Evolutionary conservation across 2,113 vertebrate genomes (phyloP), one percentile per base, ranked within the genome.

Genomic region (Cinclus cinclus): DNA sequence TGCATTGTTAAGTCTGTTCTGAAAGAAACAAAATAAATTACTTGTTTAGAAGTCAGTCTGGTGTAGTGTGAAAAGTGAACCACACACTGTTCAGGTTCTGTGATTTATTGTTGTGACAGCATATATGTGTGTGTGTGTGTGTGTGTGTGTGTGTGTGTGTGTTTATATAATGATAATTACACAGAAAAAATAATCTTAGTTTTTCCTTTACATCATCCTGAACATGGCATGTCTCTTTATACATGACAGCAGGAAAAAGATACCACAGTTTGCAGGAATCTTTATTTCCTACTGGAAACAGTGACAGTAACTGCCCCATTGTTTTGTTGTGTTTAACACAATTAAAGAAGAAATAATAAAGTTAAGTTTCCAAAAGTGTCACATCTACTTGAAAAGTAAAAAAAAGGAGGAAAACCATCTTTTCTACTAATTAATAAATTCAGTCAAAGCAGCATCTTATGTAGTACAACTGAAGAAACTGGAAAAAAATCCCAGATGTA

Each of bases 141-240:
- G n/a, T 6, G 2, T 30, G n/a, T 6, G 2, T 30, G n/a, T 6
- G 2, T 37, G 7, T 37, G 35, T 30, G n/a, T 6, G 2, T 52
- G 50, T 79, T 84, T 90, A 47, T 74, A 28, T 74, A 67, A 23
- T 37, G 24, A 28, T 20, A 87, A 69, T 73, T 90, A 67, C 25
- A 55, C 4, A 73, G 16, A 49, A 89, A 82, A 81, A 73, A 67
- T 18, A 58, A 15, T 86, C 15, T 79, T 75, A 49, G 3, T 70
- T 58, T 92, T 83, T 13, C n/a, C 18, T 93, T 90, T 83, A 71
- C 53, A 64, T 80, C 30, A 49, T 83, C 27, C 20, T 71, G 41
- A 91, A 47, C 17, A 71, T 68, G 31, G 7, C 8, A 46, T 44
- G 19, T 83, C 23, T 65, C 12, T 89, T 67, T 46, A 52, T 56